A percentile compares a stretch with the other conserved stretches of the same genome.
These are phyloP conservation scores for Dicyema japonicum DNA, from an alignment of 1,140 invertebrate genomes.

Conservation along the genomic window DNA sequence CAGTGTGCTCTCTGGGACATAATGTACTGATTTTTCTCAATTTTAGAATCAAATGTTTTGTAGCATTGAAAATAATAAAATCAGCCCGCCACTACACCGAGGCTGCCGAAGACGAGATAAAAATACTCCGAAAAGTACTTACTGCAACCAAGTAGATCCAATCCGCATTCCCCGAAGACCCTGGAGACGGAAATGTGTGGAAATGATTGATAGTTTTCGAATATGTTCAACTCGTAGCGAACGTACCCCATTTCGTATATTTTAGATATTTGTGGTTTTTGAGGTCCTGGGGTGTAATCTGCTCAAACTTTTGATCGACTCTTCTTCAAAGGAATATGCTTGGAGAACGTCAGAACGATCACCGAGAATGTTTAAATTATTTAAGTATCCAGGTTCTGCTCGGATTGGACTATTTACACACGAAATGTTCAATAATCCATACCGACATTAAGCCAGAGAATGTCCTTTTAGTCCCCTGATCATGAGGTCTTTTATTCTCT, in stretches of 20 bases:
- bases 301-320: conserved; percentile 78
- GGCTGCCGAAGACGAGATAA: conserved; percentile 88
- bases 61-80: conserved; percentile 88
- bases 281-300: conserved; percentile 87
- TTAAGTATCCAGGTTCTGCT: conserved; percentile 54
- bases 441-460: conserved; percentile 99
- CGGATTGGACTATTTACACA: conserved; percentile 74
- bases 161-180: too few species aligned
- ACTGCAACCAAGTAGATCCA: too few species aligned
- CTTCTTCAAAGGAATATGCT: conserved; percentile 82
- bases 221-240: too few species aligned
- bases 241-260: too few species aligned
- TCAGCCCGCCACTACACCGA: conserved; percentile 85
- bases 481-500: too few species aligned
- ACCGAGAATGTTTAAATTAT: conserved; percentile 65
- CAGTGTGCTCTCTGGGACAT: conserved; percentile 89
- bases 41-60: too few species aligned
- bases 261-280: conserved; percentile 91
- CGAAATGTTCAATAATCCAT: conserved; percentile 85
- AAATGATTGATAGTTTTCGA: too few species aligned
- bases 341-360: conserved; percentile 65
- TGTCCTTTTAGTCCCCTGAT: too few species aligned
- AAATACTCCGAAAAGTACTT: too few species aligned
- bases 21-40: conserved; percentile 21
- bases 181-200: too few species aligned